These are phyloP conservation scores for Setipinna tenuifilis DNA, from an alignment of 2,797 vertebrate genomes.

Conservation along the genomic window DNA sequence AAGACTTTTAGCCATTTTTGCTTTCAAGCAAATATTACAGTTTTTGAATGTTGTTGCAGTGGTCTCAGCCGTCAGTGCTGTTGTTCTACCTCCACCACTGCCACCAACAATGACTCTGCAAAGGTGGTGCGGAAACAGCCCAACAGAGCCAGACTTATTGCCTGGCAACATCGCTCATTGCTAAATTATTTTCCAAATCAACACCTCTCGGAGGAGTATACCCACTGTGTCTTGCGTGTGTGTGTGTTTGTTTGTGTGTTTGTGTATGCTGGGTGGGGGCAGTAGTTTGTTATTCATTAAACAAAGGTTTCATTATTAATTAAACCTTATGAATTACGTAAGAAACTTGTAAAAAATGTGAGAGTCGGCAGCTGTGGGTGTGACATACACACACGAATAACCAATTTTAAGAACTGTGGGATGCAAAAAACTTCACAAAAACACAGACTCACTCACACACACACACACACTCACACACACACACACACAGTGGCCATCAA, in stretches of 20 bases:
- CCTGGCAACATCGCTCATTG: background rate
- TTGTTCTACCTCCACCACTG: background rate
- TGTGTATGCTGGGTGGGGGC: no score
- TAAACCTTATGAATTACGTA: no score
- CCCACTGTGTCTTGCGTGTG: background rate
- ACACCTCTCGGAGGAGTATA: background rate
- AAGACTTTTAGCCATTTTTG: background rate
- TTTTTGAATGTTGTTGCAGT: background rate
- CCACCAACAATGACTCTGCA: background rate
- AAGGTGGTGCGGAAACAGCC: background rate
- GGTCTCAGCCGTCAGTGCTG: background rate
- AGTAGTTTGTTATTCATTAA: no score
- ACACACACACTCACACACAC: slow-evolving; percentile 1
- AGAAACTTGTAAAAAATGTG: no score
- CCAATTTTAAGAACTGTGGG: slow-evolving; percentile 38
- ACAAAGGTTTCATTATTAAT: no score
- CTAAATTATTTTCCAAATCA: background rate
- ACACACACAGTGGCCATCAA: slow-evolving; percentile 40
- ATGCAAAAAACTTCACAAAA: slow-evolving; percentile 19
- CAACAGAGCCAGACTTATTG: background rate
- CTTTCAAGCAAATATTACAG: background rate
- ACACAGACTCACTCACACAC: slow-evolving; percentile 23
- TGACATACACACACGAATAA: background rate
- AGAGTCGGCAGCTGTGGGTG: no score
- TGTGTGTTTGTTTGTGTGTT: background rate